Evolutionary conservation across 2,797 vertebrate species (phyloP).

Genomic region (Bovichtus diacanthus): DNA sequence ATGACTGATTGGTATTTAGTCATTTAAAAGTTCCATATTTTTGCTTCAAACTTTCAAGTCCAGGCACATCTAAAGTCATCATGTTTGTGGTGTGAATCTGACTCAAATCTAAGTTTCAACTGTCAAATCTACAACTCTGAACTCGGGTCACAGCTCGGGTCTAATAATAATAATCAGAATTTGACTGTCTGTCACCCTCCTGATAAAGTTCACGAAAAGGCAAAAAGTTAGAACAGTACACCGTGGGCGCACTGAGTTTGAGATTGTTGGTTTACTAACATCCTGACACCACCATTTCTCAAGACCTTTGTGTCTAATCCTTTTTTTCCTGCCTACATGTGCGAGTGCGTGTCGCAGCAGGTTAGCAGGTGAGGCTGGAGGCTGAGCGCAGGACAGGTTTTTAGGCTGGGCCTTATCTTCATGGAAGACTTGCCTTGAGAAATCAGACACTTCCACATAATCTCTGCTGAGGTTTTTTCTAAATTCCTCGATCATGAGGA

Average conservation of each 20-base stretch:
- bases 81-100: slow-evolving; percentile 15
- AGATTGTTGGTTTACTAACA: slow-evolving; percentile 46
- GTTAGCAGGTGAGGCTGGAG: slow-evolving; percentile 74
- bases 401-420: slow-evolving; percentile 67
- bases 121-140: background rate
- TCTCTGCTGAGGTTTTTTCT: slow-evolving; percentile 64
- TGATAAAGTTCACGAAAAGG: slow-evolving; percentile 43
- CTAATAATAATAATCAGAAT: background rate
- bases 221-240: background rate
- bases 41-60: slow-evolving; percentile 6
- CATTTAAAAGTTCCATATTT: background rate
- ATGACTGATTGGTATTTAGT: slow-evolving; percentile 1
- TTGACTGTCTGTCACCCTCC: slow-evolving; percentile 15
- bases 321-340: slow-evolving; percentile 62
- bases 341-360: slow-evolving; percentile 69
- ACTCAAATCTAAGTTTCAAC: slow-evolving; percentile 11
- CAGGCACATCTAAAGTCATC: background rate
- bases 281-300: slow-evolving; percentile 55
- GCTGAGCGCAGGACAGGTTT: slow-evolving; percentile 71
- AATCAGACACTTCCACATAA: slow-evolving; percentile 74
- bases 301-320: slow-evolving; percentile 62
- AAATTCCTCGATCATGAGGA: slow-evolving; percentile 52
- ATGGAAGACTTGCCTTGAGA: slow-evolving; percentile 74
- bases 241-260: slow-evolving; percentile 13
- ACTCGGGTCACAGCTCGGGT: background rate